Percentiles rank a stretch among this genome's conserved stretches.
phyloP scores from a whole-genome alignment of 2,797 vertebrate genomes.

The Lindbergichthys nudifrons region DNA sequence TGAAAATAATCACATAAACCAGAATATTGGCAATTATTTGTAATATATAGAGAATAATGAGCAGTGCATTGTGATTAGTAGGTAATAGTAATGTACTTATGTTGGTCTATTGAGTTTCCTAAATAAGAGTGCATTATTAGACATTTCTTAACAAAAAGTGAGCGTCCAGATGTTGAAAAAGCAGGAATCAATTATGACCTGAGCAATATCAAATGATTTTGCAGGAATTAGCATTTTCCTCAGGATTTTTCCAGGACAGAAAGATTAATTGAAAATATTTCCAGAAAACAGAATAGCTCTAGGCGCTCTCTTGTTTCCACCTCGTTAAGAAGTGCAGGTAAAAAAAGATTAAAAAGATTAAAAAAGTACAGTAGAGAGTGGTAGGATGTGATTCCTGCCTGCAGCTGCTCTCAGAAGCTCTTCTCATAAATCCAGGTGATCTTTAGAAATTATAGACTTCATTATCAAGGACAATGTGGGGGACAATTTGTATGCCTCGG shows the following conservation, averaged over 20 bases:
- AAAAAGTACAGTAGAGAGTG: conserved; percentile 16
- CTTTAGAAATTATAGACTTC: conserved; percentile 68
- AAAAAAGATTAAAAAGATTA: conserved; percentile 7
- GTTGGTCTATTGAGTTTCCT: too few relatives aligned
- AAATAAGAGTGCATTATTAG: background rate
- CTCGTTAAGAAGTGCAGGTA: conserved; percentile 29
- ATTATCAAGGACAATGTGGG: conserved; percentile 72
- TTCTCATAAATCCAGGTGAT: conserved; percentile 66
- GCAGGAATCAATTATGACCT: conserved; percentile 33
- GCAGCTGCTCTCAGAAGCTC: conserved; percentile 55
- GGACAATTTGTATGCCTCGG: conserved; percentile 54
- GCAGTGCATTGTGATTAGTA: background rate
- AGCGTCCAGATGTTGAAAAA: conserved; percentile 16
- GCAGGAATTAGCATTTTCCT: conserved; percentile 11
- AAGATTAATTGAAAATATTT: conserved; percentile 42
- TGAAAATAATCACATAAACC: too few relatives aligned
- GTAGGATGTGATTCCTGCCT: conserved; percentile 37
- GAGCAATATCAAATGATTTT: conserved; percentile 25
- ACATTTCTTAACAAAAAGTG: conserved; percentile 13
- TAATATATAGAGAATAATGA: background rate
- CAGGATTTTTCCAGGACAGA: conserved; percentile 15
- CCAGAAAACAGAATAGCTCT: conserved; percentile 24
- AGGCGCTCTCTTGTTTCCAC: conserved; percentile 22
- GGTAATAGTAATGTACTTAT: too few relatives aligned
- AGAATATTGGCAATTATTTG: too few relatives aligned